Evolutionary conservation across 30 jellyfish, hydroid and myxozoan species (phyloP), one percentile per base, ranked within the genome.

Genomic region (Catostylus mosaicus): DNA sequence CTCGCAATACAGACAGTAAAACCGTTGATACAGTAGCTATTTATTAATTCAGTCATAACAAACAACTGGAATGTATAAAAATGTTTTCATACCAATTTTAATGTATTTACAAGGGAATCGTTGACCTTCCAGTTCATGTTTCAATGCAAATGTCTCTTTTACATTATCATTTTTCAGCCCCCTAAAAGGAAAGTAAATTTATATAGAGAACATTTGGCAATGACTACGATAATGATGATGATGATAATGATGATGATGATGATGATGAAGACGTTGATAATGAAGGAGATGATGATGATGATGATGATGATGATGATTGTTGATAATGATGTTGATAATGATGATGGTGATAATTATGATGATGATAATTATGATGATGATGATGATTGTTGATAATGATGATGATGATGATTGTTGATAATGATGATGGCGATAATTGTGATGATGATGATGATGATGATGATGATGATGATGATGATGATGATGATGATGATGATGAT

Each of bases 151-250:
- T n/a, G 97, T 59, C 40, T 92, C 98, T 60, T 82, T 80, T 30
- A 75, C 50, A 43, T 70, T 81, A 57, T 92, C 98, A 79, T 92
- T 92, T 46, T 86, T 92, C 51, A 92, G 85, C 45, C 98, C 98
- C 40, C 98, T 92, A 23, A 9, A 81, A 86, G 68, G n/a, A n/a
- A n/a, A n/a, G 20, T 47, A 20, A 20, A 47, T 47, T 47, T 47
- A 47, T 10, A 47, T 20, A 10, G 12, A 20, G 20, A n/a, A n/a
- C n/a, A n/a, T n/a, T n/a, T 43, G 56, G 16, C 16, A 16, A 43
- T 43, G 8, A 43, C 16, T 8, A 43, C 16, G 56, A 16, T 43
- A 16, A 43, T 43, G 56, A 43, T 43, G 56, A 43, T 43, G 56
- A 43, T 43, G 56, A 43, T 43, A 16, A 16, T 43, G 56, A 43